Evolutionary conservation across 2,113 vertebrate genomes (phyloP), one percentile per base, ranked within the genome.

Genomic region (Rhinopomastus cyanomelas): DNA sequence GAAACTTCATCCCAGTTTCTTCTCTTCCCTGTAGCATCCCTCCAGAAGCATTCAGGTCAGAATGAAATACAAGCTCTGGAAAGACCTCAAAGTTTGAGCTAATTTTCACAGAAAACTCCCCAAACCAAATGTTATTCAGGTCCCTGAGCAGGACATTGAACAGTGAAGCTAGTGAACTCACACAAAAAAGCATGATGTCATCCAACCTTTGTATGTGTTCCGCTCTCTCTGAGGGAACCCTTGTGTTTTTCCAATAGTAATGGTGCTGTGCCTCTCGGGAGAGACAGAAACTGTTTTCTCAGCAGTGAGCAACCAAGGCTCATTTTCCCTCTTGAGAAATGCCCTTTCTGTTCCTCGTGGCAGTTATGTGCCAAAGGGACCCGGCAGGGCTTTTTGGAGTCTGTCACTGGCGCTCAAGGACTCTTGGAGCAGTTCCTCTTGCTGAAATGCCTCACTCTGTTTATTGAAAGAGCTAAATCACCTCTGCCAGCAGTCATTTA

Each of bases 131-230:
- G 21, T 59, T 88, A 78, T 94, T 89, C 4, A 17, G 39, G 52
- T 4, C 69, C 25, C 60, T 39, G 21, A 89, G 60, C 25, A 16
- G 26, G 34, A 75, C 55, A 46, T 39, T 83, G 87, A 94, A 67
- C 27, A 67, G 19, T 12, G 44, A 77, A 89, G 64, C 29, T 85
- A 68, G 44, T 44, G n/a, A 87, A 57, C 30, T 69, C 67, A 87
- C 10, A 86, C 7, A 92, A 32, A 67, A 86, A 71, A 67, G 22
- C 32, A 90, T 94, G 60, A 94, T 81, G 90, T 95, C 81, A 95
- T 46, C 60, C 62, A 85, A 46, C 34, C 57, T 27, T 78, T 4
- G 8, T 21, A 82, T 77, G 87, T 76, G 34, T 92, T 88, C 56
- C 80, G 22, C 11, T 77, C 30, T 69, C 55, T 85, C 37, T 34